Evolutionary conservation across 2,888 invertebrate genomes (phyloP).

Genomic region (Platypus cylindrus): DNA sequence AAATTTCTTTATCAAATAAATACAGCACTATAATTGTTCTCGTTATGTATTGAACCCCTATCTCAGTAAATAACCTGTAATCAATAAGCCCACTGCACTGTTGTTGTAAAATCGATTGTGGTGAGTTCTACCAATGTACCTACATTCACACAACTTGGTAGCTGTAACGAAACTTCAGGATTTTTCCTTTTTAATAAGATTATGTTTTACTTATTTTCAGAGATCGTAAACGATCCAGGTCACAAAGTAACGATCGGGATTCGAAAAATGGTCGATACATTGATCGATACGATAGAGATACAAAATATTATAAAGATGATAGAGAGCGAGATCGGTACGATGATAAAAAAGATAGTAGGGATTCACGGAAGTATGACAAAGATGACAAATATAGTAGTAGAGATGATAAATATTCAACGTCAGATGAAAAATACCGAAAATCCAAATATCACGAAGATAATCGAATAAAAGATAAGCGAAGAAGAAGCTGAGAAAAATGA

Average conservation of each 20-base stretch:
- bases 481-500: constrained; percentile 18
- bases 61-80: too few relatives aligned
- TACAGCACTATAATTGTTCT: too few relatives aligned
- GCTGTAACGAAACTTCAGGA: too few relatives aligned
- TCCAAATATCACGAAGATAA: constrained; percentile 25
- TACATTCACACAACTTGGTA: too few relatives aligned
- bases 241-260: constrained; percentile 33
- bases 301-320: constrained; percentile 23
- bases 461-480: constrained; percentile 28
- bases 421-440: constrained; percentile 27
- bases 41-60: too few relatives aligned
- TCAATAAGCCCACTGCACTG: too few relatives aligned
- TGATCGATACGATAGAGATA: constrained; percentile 30
- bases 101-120: too few relatives aligned
- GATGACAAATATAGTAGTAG: constrained; percentile 24
- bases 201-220: constrained; percentile 21
- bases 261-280: constrained; percentile 31
- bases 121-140: too few relatives aligned
- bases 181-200: too few relatives aligned
- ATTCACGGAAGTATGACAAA: constrained; percentile 24
- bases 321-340: constrained; percentile 20
- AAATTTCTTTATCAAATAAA: too few relatives aligned
- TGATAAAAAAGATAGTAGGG: constrained; percentile 26
- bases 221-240: constrained; percentile 35
- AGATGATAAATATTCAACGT: constrained; percentile 26